Evolutionary conservation across 2,113 vertebrate genomes (phyloP), one percentile per base, ranked within the genome.

Genomic region (Poecilia latipinna): DNA sequence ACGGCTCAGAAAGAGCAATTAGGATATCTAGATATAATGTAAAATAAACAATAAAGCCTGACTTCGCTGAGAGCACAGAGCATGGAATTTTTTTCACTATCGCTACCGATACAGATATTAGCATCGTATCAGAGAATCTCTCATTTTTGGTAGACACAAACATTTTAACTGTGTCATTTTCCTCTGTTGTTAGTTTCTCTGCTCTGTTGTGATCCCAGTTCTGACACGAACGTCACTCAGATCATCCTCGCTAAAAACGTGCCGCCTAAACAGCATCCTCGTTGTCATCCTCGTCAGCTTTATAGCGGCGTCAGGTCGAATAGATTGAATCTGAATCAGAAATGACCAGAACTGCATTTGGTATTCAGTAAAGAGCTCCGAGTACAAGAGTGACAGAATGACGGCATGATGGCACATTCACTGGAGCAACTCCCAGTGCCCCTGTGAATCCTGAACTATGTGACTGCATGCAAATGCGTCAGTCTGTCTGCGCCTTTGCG

Each of bases 311-410:
- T 84, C 72, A 76, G 61, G 64, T 69, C 12, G 24, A 66, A 65
- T 76, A 76, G 63, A 67, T 69, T 15, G 31, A 66, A 63, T 78
- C 57, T 72, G 70, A 70, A 57, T 62, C 61, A 29, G 76, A 42
- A 10, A 35, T n/a, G 63, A 79, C 61, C 75, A 72, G 78, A 72
- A 73, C 79, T 51, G n/a, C 67, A 74, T 75, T 90, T 80, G 73
- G 82, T 80, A 82, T 87, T 84, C 62, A 73, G 84, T 75, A 65
- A 70, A 78, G 78, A 72, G 83, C 82, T 89, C 80, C 29, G 72
- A 84, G 62, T 77, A 65, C 82, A 77, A 71, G 51, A 82, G 78
- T 82, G 88, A 87, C 90, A 89, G 78, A 70, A 70, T 80, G 72
- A 80, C 70, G 85, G 85, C 84, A 77, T 74, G 66, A 79, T 69